Conservation (phyloP, 2,113 vertebrate genomes). For the Falco punctatus region DNA sequence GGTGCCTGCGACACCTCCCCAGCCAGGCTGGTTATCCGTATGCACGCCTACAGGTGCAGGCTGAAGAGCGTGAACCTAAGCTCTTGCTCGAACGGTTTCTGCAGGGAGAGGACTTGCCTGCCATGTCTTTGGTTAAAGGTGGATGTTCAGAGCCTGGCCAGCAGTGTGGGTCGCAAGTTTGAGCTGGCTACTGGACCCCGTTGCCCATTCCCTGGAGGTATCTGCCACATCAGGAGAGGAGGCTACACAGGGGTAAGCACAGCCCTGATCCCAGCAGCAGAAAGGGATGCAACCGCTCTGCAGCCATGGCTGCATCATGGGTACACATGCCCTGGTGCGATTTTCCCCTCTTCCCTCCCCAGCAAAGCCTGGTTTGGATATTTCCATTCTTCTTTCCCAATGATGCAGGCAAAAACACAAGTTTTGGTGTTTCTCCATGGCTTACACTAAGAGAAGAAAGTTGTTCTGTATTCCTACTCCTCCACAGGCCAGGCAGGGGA, state of each 20-base stretch:
- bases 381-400: background rate
- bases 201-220: background rate
- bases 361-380: background rate
- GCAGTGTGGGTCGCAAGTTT: too few species aligned
- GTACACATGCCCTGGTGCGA: background rate
- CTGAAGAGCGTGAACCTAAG: background rate
- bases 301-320: fast-evolving
- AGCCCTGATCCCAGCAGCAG: background rate
- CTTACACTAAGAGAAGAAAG: background rate
- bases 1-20: background rate
- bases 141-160: background rate
- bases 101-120: background rate
- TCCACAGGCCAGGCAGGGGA: background rate
- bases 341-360: background rate
- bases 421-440: background rate
- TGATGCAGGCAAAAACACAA: background rate
- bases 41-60: background rate
- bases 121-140: background rate
- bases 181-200: background rate
- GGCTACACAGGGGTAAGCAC: background rate
- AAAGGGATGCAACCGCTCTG: background rate
- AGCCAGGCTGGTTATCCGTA: background rate
- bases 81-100: background rate
- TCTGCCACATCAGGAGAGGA: fast-evolving
- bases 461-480: background rate